These are phyloP conservation scores for Enteromius mattozi DNA, from an alignment of 2,797 vertebrate genomes.

Conservation along the genomic window DNA sequence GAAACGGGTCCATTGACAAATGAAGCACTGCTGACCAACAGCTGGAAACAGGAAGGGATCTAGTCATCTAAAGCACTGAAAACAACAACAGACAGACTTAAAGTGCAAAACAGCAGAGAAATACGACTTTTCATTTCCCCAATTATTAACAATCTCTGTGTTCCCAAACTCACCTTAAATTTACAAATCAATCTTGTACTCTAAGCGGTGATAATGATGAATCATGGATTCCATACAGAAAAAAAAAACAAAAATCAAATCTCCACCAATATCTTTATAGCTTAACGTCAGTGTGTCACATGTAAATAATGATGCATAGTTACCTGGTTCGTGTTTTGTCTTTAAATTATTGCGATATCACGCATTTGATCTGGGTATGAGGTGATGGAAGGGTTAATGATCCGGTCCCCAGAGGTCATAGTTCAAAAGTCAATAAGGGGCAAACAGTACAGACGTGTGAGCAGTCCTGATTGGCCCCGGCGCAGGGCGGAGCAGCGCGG, in stretches of 20 bases:
- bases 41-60: conserved; percentile 79
- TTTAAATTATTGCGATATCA: conserved; percentile 94
- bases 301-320: conserved; percentile 95
- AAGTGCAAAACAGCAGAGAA: conserved; percentile 80
- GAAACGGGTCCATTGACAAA: neutral
- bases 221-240: conserved; percentile 62
- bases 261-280: conserved; percentile 68
- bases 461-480: conserved; percentile 94
- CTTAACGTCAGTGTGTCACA: conserved; percentile 82
- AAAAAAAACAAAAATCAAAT: conserved; percentile 44
- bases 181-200: conserved; percentile 57
- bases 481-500: conserved; percentile 90
- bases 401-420: conserved; percentile 39
- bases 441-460: conserved; percentile 92
- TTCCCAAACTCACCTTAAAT: conserved; percentile 20
- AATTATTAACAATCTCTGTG: neutral
- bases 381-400: conserved; percentile 30
- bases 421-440: conserved; percentile 81
- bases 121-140: conserved; percentile 61
- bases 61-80: conserved; percentile 86
- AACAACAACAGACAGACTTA: conserved; percentile 73
- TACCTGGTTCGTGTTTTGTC: conserved; percentile 80
- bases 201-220: conserved; percentile 66
- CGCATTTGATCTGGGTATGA: conserved; percentile 43
- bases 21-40: conserved; percentile 28